Evolutionary conservation across 30 jellyfish, hydroid and myxozoan genomes (phyloP).

Genomic region (Chrysaora quinquecirrha): DNA sequence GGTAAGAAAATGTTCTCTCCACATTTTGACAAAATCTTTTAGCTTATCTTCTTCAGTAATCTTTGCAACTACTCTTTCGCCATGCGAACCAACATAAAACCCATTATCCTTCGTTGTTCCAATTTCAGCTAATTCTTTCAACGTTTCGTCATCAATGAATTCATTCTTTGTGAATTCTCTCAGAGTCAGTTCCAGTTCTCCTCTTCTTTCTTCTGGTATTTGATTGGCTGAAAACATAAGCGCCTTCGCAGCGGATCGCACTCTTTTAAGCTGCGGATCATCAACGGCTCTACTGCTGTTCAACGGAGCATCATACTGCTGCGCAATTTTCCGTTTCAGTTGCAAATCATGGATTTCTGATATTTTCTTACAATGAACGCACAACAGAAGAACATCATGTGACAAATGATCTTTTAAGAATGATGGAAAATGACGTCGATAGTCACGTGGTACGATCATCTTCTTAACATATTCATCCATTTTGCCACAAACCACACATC

Average conservation of each 20-base stretch:
- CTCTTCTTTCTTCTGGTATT: slow-evolving; percentile 73
- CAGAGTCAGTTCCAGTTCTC: slow-evolving; percentile 31
- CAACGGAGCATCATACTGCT: slow-evolving; percentile 71
- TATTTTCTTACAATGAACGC: slow-evolving; percentile 74
- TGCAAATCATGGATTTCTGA: slow-evolving; percentile 80
- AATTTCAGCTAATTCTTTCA: slow-evolving; percentile 53
- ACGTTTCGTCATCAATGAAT: slow-evolving; percentile 19
- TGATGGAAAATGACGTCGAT: slow-evolving; percentile 87
- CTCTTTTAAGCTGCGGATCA: slow-evolving; percentile 55
- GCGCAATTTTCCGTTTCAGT: slow-evolving; percentile 77
- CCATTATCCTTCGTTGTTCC: slow-evolving; percentile 51
- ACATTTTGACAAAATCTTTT: slow-evolving; percentile 78
- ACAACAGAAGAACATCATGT: slow-evolving; percentile 84
- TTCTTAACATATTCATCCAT: slow-evolving; percentile 79
- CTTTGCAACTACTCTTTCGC: slow-evolving; percentile 80
- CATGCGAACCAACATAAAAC: slow-evolving; percentile 72
- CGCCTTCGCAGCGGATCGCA: slow-evolving; percentile 97
- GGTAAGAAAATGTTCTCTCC: slow-evolving; percentile 88
- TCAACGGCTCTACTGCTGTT: slow-evolving; percentile 58
- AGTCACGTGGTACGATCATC: slow-evolving; percentile 95
- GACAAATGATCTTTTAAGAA: slow-evolving; percentile 83
- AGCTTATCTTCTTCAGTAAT: slow-evolving; percentile 39
- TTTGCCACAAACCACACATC: slow-evolving; percentile 89
- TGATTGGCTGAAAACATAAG: slow-evolving; percentile 46
- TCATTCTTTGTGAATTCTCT: slow-evolving; percentile 34